Base-by-base conservation (phyloP, 2,113 vertebrate genomes). In the Tragulus kanchil region DNA sequence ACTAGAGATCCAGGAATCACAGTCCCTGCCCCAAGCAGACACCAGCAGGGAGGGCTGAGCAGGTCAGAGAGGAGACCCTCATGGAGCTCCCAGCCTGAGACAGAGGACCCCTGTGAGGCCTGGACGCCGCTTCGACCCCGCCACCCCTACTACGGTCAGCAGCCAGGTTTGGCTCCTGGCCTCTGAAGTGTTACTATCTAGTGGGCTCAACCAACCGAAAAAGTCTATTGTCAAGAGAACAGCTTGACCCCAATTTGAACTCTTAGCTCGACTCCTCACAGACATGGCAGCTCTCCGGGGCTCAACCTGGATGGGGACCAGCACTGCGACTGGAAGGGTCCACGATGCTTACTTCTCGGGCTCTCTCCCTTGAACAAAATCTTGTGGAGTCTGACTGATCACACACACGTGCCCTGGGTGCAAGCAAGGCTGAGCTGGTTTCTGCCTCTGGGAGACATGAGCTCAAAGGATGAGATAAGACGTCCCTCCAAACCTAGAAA, bases 61-160 rank as follows among this genome's bases (percentile, higher is more conserved):
- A 42, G 48, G 13, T 14, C 1, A 0, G 8, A 75, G 50, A 48
- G 50, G 71, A 23, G 78, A 89, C 58, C 9, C 28, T 67, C 4
- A 3, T 3, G 0, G 21, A 1, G 1, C 36, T 64, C n/a, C 61
- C 50, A 78, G 58, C 28, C 25, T 5, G 6, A 36, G 21, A 52
- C 19, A 23, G 31, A 71, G 50, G 42, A 65, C 21, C 31, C 19
- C 19, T 10, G 48, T 42, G 52, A 62, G 25, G 15, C 62, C 69
- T n/a, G 26, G 36, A 64, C 0, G 0, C 11, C 3, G 1, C 50
- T 52, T 50, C 12, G 77, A 19, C 1, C 0, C 28, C 5, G 58
- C 5, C 71, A 42, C 21, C 45, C 3, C 14, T 28, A 36, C 3
- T 21, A 61, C 1, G 3, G 42, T 65, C 14, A 31, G 54, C 6